Evolutionary conservation across 2,888 invertebrate species (phyloP).

Genomic region (Ommatoiulus sabulosus): DNA sequence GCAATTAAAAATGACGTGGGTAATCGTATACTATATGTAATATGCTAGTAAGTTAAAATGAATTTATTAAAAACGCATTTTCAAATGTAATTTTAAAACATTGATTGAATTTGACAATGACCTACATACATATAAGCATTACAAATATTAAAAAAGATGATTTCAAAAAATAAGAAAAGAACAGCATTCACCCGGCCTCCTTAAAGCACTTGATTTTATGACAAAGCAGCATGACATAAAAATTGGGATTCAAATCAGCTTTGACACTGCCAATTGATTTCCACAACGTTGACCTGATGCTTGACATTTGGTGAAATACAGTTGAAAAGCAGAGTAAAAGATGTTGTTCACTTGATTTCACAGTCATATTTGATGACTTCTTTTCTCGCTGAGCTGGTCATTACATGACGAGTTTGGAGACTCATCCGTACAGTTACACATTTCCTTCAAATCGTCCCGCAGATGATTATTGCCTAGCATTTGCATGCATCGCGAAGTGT

Average conservation of each 20-base stretch:
- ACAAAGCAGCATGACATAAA: background rate
- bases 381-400: background rate
- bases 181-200: no score
- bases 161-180: no score
- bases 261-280: background rate
- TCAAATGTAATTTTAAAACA: no score
- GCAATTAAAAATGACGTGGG: no score
- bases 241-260: background rate
- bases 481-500: conserved; percentile 4
- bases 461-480: conserved; percentile 20
- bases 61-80: no score
- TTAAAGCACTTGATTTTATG: background rate
- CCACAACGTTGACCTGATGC: background rate
- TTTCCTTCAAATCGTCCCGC: background rate
- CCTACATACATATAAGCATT: no score
- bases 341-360: background rate
- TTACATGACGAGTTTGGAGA: background rate
- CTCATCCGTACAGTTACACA: background rate
- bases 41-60: no score
- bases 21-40: no score
- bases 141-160: no score
- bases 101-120: no score
- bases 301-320: background rate
- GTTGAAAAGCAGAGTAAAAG: background rate
- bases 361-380: conserved; percentile 26